Evolutionary conservation across 1,140 invertebrate species (phyloP).

Genomic region (Cherax quadricarinatus): DNA sequence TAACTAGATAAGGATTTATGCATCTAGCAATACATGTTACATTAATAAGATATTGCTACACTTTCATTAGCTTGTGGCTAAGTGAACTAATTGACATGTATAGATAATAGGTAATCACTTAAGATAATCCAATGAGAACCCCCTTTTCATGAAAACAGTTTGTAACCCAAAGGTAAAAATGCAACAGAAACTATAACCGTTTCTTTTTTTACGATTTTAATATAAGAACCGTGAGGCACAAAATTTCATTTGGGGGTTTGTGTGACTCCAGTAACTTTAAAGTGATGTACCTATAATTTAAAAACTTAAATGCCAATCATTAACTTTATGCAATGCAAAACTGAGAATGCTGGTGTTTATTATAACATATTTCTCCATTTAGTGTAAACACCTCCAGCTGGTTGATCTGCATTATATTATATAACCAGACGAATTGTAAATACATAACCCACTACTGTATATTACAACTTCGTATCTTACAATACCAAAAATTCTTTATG

Average conservation of each 20-base stretch:
- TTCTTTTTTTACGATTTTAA: not conserved
- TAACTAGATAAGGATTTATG: not conserved
- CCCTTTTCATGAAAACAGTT: not conserved
- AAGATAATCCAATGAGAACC: not conserved
- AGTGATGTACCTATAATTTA: too few species aligned
- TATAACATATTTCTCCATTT: not conserved
- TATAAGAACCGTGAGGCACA: not conserved
- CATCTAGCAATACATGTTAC: not conserved
- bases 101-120: not conserved
- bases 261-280: too few species aligned
- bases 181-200: not conserved
- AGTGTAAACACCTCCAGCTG: not conserved
- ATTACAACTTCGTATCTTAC: slow-evolving; percentile 29
- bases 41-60: not conserved
- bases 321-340: not conserved
- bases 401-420: not conserved
- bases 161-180: not conserved
- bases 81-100: not conserved
- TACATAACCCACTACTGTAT: not conserved
- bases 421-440: slow-evolving; percentile 19
- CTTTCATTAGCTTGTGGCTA: not conserved
- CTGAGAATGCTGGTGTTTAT: not conserved
- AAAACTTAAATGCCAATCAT: too few species aligned
- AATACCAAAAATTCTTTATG: slow-evolving; percentile 26
- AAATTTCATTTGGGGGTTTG: not conserved